Evolutionary conservation across 2,888 invertebrate species (phyloP), one percentile per base, ranked within the genome.

Genomic region (Troides helena): DNA sequence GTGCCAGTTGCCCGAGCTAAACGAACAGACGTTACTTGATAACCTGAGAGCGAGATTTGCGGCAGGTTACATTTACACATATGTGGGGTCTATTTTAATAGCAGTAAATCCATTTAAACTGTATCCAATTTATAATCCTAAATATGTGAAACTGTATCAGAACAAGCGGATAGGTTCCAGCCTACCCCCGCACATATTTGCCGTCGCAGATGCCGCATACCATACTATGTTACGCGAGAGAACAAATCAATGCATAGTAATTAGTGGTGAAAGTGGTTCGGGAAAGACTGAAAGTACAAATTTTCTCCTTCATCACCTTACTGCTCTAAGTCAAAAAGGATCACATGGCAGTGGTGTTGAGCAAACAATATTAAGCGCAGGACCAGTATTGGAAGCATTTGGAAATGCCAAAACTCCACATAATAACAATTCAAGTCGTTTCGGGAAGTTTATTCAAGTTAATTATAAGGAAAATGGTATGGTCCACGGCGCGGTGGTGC

Each of bases 321-420:
- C 98, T 0, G 98, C 98, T 12, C 94, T 99, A 69, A 98, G 97
- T 86, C 98, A 98, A 88, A 98, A 98, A 85, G 98, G 98, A 67
- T 97, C 96, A 58, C 97, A 97, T 81, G 98, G 98, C 23, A 97
- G 97, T 83, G 98, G 98, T n/a, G 98, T 99, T 3, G 99, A 99
- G 87, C 98, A 98, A 90, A 98, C 98, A 18, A 98, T 99, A 80
- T 93, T 99, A 66, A 98, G 98, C 83, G 98, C 99, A 46, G 99
- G 99, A 14, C 99, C 99, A 3, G 99, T 99, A 61, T 92, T 99
- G 62, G 99, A 99, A 94, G 99, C 99, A 8, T 99, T 99, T 88
- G 99, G 99, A n/a, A 99, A 99, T 92, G 98, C 99, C 0, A 99
- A 98, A 93, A 99, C 99, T 50, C 97, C 98, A 3, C 98, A 99